phyloP scores from a whole-genome alignment of 2,113 vertebrate genomes.

The Melospiza melodia region DNA sequence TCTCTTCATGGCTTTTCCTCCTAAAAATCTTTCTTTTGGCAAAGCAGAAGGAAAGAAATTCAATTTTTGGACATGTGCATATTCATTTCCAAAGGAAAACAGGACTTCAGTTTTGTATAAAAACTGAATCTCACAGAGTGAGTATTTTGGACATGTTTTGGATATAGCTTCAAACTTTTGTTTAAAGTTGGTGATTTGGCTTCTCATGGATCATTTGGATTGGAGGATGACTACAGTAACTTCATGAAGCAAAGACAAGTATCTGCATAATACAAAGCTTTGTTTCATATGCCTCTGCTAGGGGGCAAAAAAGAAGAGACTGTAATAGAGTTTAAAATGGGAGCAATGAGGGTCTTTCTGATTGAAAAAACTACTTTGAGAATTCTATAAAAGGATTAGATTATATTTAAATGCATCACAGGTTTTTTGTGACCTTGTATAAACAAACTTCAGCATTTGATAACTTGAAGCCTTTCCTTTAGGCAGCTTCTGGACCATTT shows the following conservation, averaged over 20 bases:
- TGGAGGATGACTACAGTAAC: neutral
- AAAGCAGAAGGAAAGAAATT: neutral
- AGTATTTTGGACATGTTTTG: neutral
- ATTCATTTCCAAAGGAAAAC: neutral
- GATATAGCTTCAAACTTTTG: neutral
- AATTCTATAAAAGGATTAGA: neutral
- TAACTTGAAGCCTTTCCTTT: neutral
- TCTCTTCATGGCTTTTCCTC: neutral
- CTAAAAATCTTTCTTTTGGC: constrained; percentile 1
- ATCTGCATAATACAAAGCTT: neutral
- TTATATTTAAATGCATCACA: neutral
- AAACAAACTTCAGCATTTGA: neutral
- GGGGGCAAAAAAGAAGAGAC: no score
- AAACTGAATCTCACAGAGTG: neutral
- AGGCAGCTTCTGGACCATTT: neutral
- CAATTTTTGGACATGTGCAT: neutral
- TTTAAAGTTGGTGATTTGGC: neutral
- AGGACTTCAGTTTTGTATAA: neutral
- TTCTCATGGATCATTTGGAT: neutral
- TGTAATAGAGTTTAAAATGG: neutral
- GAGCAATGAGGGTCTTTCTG: neutral
- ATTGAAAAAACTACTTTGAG: neutral
- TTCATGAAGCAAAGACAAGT: neutral
- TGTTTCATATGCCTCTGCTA: neutral
- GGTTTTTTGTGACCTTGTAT: neutral